Base-by-base conservation (phyloP, 92 coral and sea anemone species). In the Palythoa grandiflora region DNA sequence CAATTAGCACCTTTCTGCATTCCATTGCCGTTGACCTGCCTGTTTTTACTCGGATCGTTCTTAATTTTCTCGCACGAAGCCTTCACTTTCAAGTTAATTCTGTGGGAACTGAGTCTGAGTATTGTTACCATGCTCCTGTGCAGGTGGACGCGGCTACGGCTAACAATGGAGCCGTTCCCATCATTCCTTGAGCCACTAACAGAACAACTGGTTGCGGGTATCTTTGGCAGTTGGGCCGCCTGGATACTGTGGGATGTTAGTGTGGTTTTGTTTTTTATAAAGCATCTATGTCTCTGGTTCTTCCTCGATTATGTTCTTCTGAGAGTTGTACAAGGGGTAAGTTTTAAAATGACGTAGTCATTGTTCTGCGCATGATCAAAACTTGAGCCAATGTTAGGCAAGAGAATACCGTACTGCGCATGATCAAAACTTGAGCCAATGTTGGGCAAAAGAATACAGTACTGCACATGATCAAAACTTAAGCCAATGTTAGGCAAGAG, bases 61-160 rank as follows among this genome's bases (percentile, higher is more conserved):
- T 40, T 40, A 40, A 54, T 54, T 54, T 14, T 14, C 66, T 60
- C 66, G 66, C 19, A 60, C 19, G 20, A 54, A 54, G 16, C 12
- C 60, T 9, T 5, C 47, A 54, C 12, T 9, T 60, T 60, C 2
- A 60, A 60, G 66, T 14, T 15, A 13, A 2, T 60, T 20, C 21
- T 12, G 39, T 39, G 73, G 66, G 66, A 60, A 60, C 51, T 72
- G 47, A 50, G 16, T 12, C 40, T 16, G 11, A 19, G 14, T 51
- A 37, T 7, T 6, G 20, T 47, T 44, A 44, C 1, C 3, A 52
- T 9, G 39, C 12, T 52, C 48, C 68, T 52, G 59, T 60, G 9
- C 44, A 97, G 99, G 73, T 97, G 99, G 99, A 97, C 99, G 10
- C 94, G 99, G 54, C 88, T 97, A 68, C 98, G 99, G 11, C 91